phyloP scores from a whole-genome alignment of 1,140 invertebrate species.

The Danaus plexippus region DNA sequence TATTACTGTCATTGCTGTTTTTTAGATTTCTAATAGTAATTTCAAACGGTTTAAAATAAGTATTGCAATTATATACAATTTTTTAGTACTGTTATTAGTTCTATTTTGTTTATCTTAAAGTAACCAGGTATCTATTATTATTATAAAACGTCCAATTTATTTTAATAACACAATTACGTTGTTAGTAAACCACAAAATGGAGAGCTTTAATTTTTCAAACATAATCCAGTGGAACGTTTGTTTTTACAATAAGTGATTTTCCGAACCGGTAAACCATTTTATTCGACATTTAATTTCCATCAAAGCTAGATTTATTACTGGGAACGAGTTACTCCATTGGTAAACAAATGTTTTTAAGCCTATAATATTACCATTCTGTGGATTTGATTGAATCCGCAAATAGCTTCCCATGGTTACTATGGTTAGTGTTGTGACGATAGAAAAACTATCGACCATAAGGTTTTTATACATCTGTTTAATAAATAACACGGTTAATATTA shows the following conservation, averaged over 20 bases:
- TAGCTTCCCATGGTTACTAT: slow-evolving; percentile 54
- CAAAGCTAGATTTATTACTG: slow-evolving; percentile 23
- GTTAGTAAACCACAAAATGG: slow-evolving; percentile 14
- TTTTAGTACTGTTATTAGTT: too few species aligned
- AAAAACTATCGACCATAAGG: too few species aligned
- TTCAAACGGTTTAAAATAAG: too few species aligned
- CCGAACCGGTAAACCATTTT: slow-evolving; percentile 11
- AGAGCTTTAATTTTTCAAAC: slow-evolving; percentile 18
- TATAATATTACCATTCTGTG: slow-evolving; percentile 57
- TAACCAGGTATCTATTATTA: too few species aligned
- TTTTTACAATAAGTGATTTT: slow-evolving; percentile 10
- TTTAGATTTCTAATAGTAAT: too few species aligned
- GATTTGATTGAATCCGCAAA: slow-evolving; percentile 68
- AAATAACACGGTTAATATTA: too few species aligned
- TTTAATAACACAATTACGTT: slow-evolving; percentile 13
- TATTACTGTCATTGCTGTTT: too few species aligned
- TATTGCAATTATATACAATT: too few species aligned
- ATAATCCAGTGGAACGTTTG: slow-evolving; percentile 8
- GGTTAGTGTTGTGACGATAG: slow-evolving; percentile 28
- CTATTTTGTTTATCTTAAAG: too few species aligned
- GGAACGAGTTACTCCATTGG: slow-evolving; percentile 31
- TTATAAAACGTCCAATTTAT: slow-evolving; percentile 2
- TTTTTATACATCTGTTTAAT: too few species aligned
- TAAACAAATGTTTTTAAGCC: slow-evolving; percentile 50
- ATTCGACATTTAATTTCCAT: slow-evolving; percentile 19